Base-by-base conservation (phyloP, 2,797 vertebrate genomes). In the Microctenopoma lineatum region DNA sequence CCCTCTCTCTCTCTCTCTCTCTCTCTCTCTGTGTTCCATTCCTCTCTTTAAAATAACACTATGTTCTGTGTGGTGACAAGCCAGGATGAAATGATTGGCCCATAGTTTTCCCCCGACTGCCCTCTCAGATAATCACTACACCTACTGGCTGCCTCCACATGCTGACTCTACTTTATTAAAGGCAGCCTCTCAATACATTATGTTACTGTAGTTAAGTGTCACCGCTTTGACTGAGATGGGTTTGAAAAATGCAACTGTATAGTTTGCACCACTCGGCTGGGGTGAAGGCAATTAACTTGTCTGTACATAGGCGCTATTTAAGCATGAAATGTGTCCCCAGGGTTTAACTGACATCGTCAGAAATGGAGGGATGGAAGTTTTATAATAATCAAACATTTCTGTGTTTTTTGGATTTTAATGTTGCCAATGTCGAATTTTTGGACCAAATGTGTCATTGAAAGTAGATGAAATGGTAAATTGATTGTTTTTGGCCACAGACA, bases 21-120 rank as follows among this genome's bases (percentile, higher is more conserved):
- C 50, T 32, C 29, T n/a, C 66, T 48, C 55, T 6, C 51, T 70
- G 70, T 72, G 27, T 78, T 75, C 64, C 73, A 55, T 67, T 59
- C 58, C 65, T 38, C 58, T 72, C 71, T 84, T 85, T 87, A 83
- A 86, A 89, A 89, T 85, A 87, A 89, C 84, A 82, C 79, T 85
- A 75, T 76, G 83, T 89, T 85, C 80, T 73, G 57, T 70, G 80
- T 60, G 58, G 83, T 89, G 92, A 93, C 85, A 90, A 85, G 84
- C 56, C 66, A 9, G 69, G 67, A 87, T 89, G 68, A 92, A 94
- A 93, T 93, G 88, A 94, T 92, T 91, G 91, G 90, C 83, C 74
- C 83, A 92, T 92, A 85, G 84, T 90, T 92, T 88, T 85, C 84
- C 62, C 79, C 77, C 50, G 59, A 84, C 84, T 85, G 80, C 84